Conservation (phyloP, 2,797 vertebrate species). For the Cetoscarus ocellatus region DNA sequence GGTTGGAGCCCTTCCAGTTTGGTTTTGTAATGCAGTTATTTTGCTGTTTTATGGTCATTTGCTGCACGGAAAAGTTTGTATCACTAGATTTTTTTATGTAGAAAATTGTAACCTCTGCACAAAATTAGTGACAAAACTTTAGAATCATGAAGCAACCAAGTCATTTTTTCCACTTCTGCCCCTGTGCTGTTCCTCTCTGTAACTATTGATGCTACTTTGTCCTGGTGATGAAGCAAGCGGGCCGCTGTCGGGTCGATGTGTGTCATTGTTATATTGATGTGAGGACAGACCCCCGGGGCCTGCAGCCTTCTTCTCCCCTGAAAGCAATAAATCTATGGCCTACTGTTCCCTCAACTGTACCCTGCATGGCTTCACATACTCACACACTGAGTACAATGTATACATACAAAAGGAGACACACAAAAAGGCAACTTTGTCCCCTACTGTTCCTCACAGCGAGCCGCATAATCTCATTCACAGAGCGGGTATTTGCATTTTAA, state of each 20-base stretch:
- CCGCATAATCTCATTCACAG: conserved; percentile 23
- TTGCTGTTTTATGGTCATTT: not conserved
- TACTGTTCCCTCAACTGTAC: conserved; percentile 71
- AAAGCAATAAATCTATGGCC: conserved; percentile 84
- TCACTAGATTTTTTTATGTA: not conserved
- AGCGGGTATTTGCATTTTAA: conserved; percentile 21
- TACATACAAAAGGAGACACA: conserved; percentile 8
- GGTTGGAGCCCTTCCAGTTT: too few species aligned
- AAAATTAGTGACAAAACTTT: not conserved
- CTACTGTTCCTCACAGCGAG: conserved; percentile 11
- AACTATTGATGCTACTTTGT: conserved; percentile 80
- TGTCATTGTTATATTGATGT: conserved; percentile 86
- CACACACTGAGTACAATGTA: conserved; percentile 8
- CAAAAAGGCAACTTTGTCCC: conserved; percentile 23
- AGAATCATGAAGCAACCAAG: not conserved
- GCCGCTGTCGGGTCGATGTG: conserved; percentile 79
- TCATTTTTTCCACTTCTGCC: conserved; percentile 34
- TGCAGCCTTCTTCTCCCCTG: conserved; percentile 78
- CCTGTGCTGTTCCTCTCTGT: conserved; percentile 52
- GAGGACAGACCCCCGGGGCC: conserved; percentile 81
- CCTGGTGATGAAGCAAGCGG: conserved; percentile 80
- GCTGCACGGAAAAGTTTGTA: not conserved
- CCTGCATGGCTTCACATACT: conserved; percentile 32
- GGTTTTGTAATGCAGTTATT: not conserved
- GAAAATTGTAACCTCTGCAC: not conserved